Evolutionary conservation across 2,113 vertebrate species (phyloP).

Genomic region (Sialia sialis): DNA sequence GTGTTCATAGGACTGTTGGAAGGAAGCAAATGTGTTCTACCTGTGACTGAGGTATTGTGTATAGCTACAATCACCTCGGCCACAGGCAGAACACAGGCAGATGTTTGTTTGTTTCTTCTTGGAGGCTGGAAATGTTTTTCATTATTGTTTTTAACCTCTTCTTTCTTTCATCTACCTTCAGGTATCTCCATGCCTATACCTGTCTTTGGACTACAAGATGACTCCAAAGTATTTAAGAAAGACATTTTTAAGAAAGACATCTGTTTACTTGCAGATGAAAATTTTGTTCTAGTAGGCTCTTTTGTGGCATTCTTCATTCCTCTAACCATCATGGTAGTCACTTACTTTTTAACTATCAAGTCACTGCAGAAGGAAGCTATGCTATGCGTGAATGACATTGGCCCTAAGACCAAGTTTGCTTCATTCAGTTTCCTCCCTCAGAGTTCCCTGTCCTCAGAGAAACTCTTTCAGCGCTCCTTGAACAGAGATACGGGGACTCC

Average conservation of each 20-base stretch:
- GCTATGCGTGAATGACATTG: constrained; percentile 82
- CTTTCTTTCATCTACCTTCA: constrained; percentile 42
- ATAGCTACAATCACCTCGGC: neutral
- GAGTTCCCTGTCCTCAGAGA: constrained; percentile 87
- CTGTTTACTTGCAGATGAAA: constrained; percentile 86
- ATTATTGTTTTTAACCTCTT: neutral
- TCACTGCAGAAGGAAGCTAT: constrained; percentile 90
- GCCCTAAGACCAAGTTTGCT: constrained; percentile 84
- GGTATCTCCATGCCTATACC: constrained; percentile 95
- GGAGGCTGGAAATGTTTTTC: neutral
- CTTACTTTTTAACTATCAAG: constrained; percentile 92
- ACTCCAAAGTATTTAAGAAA: constrained; percentile 87
- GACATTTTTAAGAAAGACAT: constrained; percentile 65
- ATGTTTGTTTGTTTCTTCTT: neutral
- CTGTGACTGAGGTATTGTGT: neutral
- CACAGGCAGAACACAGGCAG: neutral
- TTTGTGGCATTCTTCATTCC: constrained; percentile 96
- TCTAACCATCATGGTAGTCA: constrained; percentile 94
- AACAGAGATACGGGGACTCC: constrained; percentile 73
- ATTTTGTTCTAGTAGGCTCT: constrained; percentile 91
- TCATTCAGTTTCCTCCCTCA: constrained; percentile 87
- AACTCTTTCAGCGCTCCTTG: constrained; percentile 84
- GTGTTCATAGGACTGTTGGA: neutral
- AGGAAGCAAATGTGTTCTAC: neutral
- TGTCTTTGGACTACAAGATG: constrained; percentile 87